Base-by-base conservation (phyloP, 2,113 vertebrate genomes). In the Dromas ardeola region DNA sequence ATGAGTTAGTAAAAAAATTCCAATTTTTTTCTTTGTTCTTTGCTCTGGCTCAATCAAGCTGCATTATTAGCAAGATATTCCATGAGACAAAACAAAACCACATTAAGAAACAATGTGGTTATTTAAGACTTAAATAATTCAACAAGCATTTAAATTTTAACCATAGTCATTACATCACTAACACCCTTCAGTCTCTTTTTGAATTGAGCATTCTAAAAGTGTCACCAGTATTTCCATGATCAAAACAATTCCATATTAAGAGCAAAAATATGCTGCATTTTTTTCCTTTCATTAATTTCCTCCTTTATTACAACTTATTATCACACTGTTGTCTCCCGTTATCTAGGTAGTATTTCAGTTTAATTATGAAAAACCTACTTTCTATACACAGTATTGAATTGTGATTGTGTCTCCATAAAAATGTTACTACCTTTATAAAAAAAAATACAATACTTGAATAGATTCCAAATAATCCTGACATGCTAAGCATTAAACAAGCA, bases 121-220 rank as follows among this genome's bases (percentile, higher is more conserved):
- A 94, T 67, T 97, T 81, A 76, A 90, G 50, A 79, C n/a, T 45
- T 96, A 81, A 96, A 67, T 83, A 95, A 95, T 88, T 91, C 55
- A 91, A 83, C 16, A 85, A 76, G 55, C 43, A 83, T 76, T 95
- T 95, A 81, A 69, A 96, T 83, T 94, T 95, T 92, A 94, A 91
- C 50, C 40, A 90, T 45, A 72, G 61, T 45, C 79, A 90, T 88
- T 67, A 88, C 42, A 90, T 61, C 55, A 88, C 63, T 90, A 80
- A 91, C 15, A 66, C 18, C 11, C 27, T 95, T 91, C 72, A 59
- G 38, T 55, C 34, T 79, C 45, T 67, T 82, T 78, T 47, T 73
- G n/a, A 32, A 81, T 56, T 21, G 43, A 76, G 38, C 42, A 69
- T 29, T 55, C 29, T n/a, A 73, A 52, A 92, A 87, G 30, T 8